Base-by-base conservation (phyloP, 2,113 vertebrate species). In the Cercopithecus mona region DNA sequence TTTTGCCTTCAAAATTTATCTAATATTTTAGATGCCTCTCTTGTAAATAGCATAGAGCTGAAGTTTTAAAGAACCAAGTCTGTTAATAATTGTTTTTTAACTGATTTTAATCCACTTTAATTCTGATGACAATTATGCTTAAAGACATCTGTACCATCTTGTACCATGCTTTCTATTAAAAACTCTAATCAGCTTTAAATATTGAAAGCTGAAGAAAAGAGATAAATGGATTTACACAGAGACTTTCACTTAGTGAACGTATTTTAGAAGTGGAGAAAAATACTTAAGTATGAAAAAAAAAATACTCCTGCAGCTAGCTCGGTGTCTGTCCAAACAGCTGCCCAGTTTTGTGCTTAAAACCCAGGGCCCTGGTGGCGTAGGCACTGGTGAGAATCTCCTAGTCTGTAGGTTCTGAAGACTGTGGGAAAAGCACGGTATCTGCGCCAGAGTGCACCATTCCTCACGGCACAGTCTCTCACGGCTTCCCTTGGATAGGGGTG, bases 161-260 rank as follows among this genome's bases (percentile, higher is more conserved):
- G 38, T 78, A 48, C 32, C 5, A n/a, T 66, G 8, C 38, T 57
- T 83, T 86, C 57, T 66, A 55, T 27, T 30, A 84, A 94, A 95
- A 94, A 81, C 4, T 43, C 16, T 61, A 80, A 91, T 79, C 89
- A 94, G 83, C n/a, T 76, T 92, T 50, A 92, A 89, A 83, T 83
- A 87, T n/a, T 88, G 18, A 97, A 88, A 93, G 43, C 1, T 82
- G 59, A 85, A 73, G 43, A 23, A 30, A 78, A 85, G 75, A 78
- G 5, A 84, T 79, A 55, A 87, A 9, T 45, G 32, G 45, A 45
- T 96, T 88, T 45, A 76, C 40, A 66, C 3, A 35, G 59, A 84
- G 43, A 9, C 38, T 94, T 82, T 64, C 68, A 79, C 59, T 79
- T 73, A 73, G 72, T 95, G 27, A 93, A 61, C 20, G 32, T 90